These are phyloP conservation scores for Heliconius charithonia DNA, from an alignment of 2,888 invertebrate genomes.

Conservation along the genomic window DNA sequence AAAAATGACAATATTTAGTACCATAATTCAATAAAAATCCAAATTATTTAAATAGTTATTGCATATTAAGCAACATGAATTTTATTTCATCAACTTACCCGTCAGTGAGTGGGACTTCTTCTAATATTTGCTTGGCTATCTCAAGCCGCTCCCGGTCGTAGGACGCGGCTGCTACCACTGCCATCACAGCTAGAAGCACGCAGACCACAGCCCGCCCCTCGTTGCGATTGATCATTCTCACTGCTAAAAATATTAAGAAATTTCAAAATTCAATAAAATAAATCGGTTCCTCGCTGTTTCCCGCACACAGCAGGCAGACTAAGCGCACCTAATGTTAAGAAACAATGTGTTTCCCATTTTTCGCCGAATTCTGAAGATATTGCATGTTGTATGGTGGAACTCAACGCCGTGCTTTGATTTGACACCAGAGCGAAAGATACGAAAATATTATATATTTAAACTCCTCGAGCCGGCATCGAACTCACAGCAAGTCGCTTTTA, in stretches of 20 bases:
- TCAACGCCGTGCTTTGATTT: background rate
- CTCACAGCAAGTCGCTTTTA: no score
- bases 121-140: slow-evolving; percentile 85
- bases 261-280: no score
- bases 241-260: slow-evolving; percentile 50
- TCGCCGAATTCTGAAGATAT: background rate
- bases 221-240: slow-evolving; percentile 69
- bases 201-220: slow-evolving; percentile 68
- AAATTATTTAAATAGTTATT: no score
- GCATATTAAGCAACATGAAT: no score
- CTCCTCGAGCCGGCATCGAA: no score
- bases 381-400: background rate
- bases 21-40: no score
- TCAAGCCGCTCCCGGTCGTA: slow-evolving; percentile 84
- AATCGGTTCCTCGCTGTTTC: no score
- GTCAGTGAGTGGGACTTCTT: slow-evolving; percentile 87
- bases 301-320: background rate
- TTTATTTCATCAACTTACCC: slow-evolving; percentile 65
- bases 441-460: background rate
- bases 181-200: slow-evolving; percentile 78
- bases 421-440: background rate
- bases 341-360: background rate
- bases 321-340: background rate
- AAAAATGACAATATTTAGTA: no score
- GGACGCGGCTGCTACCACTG: slow-evolving; percentile 80